phyloP scores from a whole-genome alignment of 2,888 invertebrate genomes.

The Axea sp. region DNA sequence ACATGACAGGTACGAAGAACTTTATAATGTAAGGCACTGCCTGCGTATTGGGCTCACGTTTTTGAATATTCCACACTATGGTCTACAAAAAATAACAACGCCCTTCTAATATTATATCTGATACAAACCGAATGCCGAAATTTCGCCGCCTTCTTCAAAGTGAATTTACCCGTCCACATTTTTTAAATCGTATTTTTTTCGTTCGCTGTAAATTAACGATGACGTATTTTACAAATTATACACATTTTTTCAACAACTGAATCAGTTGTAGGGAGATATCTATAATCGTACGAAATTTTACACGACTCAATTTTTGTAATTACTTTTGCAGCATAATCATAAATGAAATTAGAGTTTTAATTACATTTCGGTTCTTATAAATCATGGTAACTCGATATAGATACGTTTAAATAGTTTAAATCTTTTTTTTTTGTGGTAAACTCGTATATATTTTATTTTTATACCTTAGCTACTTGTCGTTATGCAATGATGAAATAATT shows the following conservation, averaged over 20 bases:
- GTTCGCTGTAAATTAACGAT: not conserved
- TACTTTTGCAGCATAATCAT: too few relatives aligned
- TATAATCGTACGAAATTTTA: too few relatives aligned
- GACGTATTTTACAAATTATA: not conserved
- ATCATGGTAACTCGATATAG: too few relatives aligned
- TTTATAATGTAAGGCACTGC: constrained; percentile 23
- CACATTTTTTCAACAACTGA: too few relatives aligned
- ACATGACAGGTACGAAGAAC: constrained; percentile 51
- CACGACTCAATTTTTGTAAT: too few relatives aligned
- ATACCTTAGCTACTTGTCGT: too few relatives aligned
- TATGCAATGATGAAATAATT: not conserved
- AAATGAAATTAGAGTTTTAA: too few relatives aligned
- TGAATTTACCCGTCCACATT: not conserved
- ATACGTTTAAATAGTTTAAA: too few relatives aligned
- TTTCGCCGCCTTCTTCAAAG: constrained; percentile 14
- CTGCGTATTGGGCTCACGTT: constrained; percentile 14
- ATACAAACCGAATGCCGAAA: constrained; percentile 16
- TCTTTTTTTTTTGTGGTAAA: not conserved
- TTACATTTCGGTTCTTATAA: too few relatives aligned
- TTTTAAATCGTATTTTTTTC: not conserved
- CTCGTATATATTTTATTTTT: too few relatives aligned
- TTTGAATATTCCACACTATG: constrained; percentile 8
- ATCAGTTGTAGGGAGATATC: too few relatives aligned
- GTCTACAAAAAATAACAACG: constrained; percentile 31
- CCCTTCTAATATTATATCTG: constrained; percentile 28